Evolutionary conservation across 1,140 invertebrate species (phyloP).

Genomic region (Hycleus phaleratus): DNA sequence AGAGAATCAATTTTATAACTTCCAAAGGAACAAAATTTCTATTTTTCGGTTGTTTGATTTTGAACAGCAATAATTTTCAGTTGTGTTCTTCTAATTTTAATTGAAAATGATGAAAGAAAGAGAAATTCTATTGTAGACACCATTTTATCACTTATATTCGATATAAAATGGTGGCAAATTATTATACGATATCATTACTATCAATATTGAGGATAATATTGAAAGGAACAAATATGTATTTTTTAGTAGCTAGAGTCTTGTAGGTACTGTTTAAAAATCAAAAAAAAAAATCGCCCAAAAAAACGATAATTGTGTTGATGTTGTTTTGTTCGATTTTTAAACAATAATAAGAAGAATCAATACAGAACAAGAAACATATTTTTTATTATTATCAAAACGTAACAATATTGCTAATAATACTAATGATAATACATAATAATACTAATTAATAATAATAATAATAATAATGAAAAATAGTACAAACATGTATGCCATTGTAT

Average conservation of each 20-base stretch:
- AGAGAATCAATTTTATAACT: not conserved
- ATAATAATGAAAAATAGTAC: slow-evolving; percentile 12
- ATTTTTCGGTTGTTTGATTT: not conserved
- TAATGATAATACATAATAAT: too few species aligned
- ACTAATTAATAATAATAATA: too few species aligned
- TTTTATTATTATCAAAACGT: too few species aligned
- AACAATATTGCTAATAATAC: not conserved
- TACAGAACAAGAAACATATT: too few species aligned
- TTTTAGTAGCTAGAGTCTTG: not conserved
- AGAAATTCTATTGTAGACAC: not conserved
- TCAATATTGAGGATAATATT: not conserved
- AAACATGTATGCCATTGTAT: slow-evolving; percentile 13
- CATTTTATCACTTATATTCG: not conserved
- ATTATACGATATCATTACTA: not conserved
- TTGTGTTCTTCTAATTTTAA: not conserved
- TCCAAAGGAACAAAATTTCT: not conserved
- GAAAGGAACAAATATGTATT: not conserved
- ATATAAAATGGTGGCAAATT: not conserved
- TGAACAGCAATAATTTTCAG: slow-evolving; percentile 1
- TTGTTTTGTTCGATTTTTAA: too few species aligned
- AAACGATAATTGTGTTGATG: too few species aligned
- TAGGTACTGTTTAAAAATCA: not conserved
- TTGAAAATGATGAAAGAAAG: not conserved
- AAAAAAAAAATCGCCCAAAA: too few species aligned
- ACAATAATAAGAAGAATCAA: too few species aligned